phyloP scores from a whole-genome alignment of 2,797 vertebrate genomes.

The Psittacula derbiana region DNA sequence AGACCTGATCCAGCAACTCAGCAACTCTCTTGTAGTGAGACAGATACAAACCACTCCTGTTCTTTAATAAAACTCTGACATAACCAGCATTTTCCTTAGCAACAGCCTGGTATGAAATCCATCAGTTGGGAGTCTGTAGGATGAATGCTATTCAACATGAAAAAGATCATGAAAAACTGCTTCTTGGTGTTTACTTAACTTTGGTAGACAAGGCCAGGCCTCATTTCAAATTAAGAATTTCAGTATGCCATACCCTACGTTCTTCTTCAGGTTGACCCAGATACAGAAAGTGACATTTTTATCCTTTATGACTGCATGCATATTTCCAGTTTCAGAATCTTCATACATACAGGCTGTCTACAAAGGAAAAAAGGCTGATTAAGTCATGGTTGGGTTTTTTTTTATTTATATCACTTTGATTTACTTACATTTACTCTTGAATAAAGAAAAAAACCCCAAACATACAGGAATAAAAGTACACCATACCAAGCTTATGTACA shows the following conservation, averaged over 20 bases:
- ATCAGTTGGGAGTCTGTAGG: background rate
- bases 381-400: background rate
- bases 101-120: background rate
- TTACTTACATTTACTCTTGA: background rate
- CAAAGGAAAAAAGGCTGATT: background rate
- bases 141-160: background rate
- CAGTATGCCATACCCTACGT: conserved; percentile 77
- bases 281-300: conserved; percentile 84
- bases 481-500: background rate
- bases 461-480: background rate
- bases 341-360: conserved; percentile 77
- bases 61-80: background rate
- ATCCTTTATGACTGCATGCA: conserved; percentile 83
- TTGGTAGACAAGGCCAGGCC: background rate
- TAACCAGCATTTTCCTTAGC: background rate
- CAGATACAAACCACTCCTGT: background rate
- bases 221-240: background rate
- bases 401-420: background rate
- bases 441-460: background rate
- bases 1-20: background rate
- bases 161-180: background rate
- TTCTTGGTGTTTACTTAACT: background rate
- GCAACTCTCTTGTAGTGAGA: background rate
- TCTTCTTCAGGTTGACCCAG: conserved; percentile 93
- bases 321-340: conserved; percentile 88